phyloP scores from a whole-genome alignment of 2,113 vertebrate species.

The Dicrurus megarhynchus region DNA sequence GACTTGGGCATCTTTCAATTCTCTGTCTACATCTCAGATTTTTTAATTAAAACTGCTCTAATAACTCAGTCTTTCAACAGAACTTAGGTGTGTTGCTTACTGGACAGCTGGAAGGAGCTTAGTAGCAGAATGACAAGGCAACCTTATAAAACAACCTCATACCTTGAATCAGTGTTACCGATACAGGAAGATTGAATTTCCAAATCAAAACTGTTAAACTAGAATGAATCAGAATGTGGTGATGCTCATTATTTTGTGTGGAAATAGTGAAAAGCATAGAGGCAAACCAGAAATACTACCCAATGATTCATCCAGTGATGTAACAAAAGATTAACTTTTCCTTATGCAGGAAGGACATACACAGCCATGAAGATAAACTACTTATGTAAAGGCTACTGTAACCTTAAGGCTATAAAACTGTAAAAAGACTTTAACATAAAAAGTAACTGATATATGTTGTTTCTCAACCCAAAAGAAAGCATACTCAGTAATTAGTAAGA shows the following conservation, averaged over 20 bases:
- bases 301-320: background rate
- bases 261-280: background rate
- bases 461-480: background rate
- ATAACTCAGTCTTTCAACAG: background rate
- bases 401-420: background rate
- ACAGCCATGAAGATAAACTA: background rate
- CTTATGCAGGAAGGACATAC: background rate
- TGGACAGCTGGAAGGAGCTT: background rate
- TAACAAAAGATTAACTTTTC: background rate
- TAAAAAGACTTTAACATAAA: background rate
- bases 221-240: background rate
- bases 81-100: background rate
- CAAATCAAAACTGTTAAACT: background rate
- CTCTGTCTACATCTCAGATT: background rate
- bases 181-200: background rate
- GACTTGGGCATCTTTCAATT: background rate
- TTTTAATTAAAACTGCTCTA: background rate
- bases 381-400: background rate
- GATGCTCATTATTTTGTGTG: background rate
- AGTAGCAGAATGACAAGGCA: background rate
- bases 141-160: background rate
- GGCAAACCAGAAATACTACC: background rate
- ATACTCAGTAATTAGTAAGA: background rate
- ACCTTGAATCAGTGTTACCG: background rate
- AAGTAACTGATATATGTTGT: background rate